Percentiles rank a stretch among this genome's conserved stretches.
phyloP scores from a whole-genome alignment of 1,140 invertebrate species.

The Batillaria attramentaria region DNA sequence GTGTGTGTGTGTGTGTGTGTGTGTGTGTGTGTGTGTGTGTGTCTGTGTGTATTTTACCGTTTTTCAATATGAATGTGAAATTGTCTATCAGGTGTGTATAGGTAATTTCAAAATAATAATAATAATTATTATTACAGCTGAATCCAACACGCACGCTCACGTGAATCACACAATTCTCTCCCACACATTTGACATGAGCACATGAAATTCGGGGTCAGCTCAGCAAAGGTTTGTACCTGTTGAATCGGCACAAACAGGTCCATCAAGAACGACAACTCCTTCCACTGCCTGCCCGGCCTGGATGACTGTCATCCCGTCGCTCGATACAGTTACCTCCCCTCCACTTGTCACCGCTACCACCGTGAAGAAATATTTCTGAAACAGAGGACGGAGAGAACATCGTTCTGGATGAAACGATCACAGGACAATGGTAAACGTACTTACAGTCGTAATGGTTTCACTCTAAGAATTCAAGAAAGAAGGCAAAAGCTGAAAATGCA shows the following conservation, averaged over 20 bases:
- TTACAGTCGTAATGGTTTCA: not conserved
- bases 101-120: too few species aligned
- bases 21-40: too few species aligned
- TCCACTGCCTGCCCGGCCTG: constrained; percentile 7
- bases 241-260: constrained; percentile 15
- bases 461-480: too few species aligned
- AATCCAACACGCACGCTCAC: too few species aligned
- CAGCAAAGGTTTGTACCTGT: not conserved
- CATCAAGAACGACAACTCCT: constrained; percentile 5
- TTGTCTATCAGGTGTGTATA: too few species aligned
- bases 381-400: not conserved
- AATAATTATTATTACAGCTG: too few species aligned
- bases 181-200: not conserved
- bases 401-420: not conserved
- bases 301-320: constrained; percentile 45
- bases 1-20: too few species aligned
- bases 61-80: too few species aligned
- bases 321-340: constrained; percentile 35
- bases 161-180: not conserved
- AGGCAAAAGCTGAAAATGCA: too few species aligned
- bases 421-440: not conserved
- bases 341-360: constrained; percentile 36
- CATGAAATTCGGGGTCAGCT: not conserved
- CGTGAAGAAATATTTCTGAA: constrained; percentile 46
- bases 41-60: too few species aligned